Evolutionary conservation across 2,888 invertebrate species (phyloP), one percentile per base, ranked within the genome.

Genomic region (Podabrus alpinus): DNA sequence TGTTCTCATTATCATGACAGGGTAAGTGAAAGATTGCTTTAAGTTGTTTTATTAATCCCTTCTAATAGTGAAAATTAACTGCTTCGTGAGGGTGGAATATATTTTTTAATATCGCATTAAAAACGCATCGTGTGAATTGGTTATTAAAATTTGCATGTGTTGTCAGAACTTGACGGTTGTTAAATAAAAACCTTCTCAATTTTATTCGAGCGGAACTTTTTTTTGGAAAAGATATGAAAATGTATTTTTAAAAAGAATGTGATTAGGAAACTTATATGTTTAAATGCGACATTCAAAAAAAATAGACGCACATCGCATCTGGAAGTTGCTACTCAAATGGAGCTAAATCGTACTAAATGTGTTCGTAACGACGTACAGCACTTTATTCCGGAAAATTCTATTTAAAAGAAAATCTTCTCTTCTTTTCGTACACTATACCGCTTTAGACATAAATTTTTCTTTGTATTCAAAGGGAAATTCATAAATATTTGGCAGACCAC

Each of bases 301-400:
- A 60, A 68, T 21, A 66, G 59, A 66, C 67, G 59, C 59, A 60
- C 72, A 69, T 69, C 72, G 62, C 69, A 75, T 68, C 69, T 72
- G 69, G 59, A 64, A 69, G 72, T 69, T 69, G 75, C 45, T 68
- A 75, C 73, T 76, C 72, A 76, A 76, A 76, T 76, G 69, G 76
- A 76, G 76, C 73, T 73, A 76, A 76, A 76, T 76, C 76, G 70
- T 68, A 76, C 73, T 61, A 72, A 69, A 69, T 69, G 62, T 64
- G 21, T 64, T 64, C 62, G 62, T 64, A 64, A 64, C 62, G 62
- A 64, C 62, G 21, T 64, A 64, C 62, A 64, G 62, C 62, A 64
- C 62, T 64, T 64, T 64, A 64, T 21, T 64, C 62, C 21, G 17
- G 62, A 17, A 64, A 64, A 64, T 64, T 64, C 21, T 17, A 21